Percentiles rank a stretch among this genome's conserved stretches.
Evolutionary conservation across 1,140 invertebrate genomes (phyloP).

Genomic region (Arion vulgaris): DNA sequence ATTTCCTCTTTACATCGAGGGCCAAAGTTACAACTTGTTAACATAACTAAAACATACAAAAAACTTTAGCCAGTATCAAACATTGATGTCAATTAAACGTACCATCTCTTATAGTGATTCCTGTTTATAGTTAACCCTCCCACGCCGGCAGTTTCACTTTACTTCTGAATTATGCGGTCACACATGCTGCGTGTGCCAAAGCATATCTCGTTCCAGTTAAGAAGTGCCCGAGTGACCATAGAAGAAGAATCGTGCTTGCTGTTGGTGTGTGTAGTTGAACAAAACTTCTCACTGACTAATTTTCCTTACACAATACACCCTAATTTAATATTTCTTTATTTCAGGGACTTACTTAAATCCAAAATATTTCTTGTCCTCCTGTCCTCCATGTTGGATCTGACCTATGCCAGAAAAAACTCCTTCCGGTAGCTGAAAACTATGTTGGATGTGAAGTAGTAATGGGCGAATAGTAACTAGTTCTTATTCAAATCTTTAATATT

Average conservation of each 20-base stretch:
- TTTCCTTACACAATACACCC: slow-evolving; percentile 5
- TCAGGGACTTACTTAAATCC: not conserved
- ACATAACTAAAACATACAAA: not conserved
- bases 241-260: not conserved
- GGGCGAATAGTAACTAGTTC: too few species aligned
- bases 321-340: not conserved
- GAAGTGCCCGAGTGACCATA: not conserved
- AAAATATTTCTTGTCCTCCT: not conserved
- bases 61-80: not conserved
- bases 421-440: too few species aligned
- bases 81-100: not conserved
- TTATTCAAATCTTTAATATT: too few species aligned
- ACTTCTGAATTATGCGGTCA: slow-evolving; percentile 9
- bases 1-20: too few species aligned
- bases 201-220: slow-evolving; percentile 11
- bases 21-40: too few species aligned
- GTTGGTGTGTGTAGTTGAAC: slow-evolving; percentile 1
- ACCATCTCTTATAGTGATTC: slow-evolving; percentile 7
- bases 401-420: too few species aligned
- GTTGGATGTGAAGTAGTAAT: too few species aligned
- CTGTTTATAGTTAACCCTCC: slow-evolving; percentile 12
- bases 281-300: slow-evolving; percentile 22
- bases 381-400: not conserved
- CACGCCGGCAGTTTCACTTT: not conserved
- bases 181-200: slow-evolving; percentile 12